phyloP scores from a whole-genome alignment of 2,888 invertebrate species.

The Metacarcinus magister region DNA sequence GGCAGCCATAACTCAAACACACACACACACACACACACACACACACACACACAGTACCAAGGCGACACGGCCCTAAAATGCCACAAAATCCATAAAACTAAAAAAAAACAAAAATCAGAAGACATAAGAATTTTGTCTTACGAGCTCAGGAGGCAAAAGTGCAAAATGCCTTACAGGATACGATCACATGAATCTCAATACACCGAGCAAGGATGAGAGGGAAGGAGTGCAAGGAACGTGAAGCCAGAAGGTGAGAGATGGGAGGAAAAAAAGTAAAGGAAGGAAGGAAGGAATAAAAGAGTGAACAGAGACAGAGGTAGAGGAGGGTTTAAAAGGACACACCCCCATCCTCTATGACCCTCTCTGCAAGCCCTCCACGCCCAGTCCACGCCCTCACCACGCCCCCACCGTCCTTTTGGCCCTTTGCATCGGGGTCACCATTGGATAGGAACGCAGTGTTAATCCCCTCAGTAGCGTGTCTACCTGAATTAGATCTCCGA shows the following conservation, averaged over 20 bases:
- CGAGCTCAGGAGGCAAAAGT: background rate
- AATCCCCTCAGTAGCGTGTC: background rate
- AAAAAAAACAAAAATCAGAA: background rate
- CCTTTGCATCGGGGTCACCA: background rate
- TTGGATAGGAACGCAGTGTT: background rate
- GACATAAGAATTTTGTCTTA: background rate
- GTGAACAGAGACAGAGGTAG: background rate
- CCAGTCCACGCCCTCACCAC: background rate
- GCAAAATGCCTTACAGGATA: background rate
- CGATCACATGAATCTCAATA: constrained; percentile 30
- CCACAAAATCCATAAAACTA: background rate
- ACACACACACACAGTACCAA: background rate
- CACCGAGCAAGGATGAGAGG: background rate
- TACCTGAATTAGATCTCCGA: constrained; percentile 1
- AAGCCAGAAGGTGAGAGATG: background rate
- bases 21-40: constrained; percentile 7
- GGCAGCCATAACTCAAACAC: background rate
- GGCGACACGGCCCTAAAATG: background rate
- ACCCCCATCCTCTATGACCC: background rate
- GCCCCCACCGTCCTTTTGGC: background rate
- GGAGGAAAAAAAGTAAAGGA: background rate
- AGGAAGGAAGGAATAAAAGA: background rate
- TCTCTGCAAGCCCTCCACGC: background rate
- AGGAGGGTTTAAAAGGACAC: background rate
- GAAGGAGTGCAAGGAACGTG: background rate